Evolutionary conservation across 2,888 invertebrate species (phyloP), one percentile per base, ranked within the genome.

Genomic region (Belgica antarctica): DNA sequence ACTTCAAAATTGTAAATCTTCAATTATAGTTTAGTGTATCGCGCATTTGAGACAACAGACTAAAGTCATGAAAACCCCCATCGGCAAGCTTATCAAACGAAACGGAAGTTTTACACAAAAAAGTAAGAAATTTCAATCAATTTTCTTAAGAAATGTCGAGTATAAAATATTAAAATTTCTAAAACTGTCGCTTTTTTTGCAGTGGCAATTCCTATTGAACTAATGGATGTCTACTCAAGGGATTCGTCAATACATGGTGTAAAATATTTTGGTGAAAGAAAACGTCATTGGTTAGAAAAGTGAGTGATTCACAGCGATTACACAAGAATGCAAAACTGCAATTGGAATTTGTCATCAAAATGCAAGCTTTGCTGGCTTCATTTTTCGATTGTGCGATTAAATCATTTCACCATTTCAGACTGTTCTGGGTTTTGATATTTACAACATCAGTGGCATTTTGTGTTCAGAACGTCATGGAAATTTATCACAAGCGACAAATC

Each of bases 401-500:
- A 28, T 5, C 1, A 22, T 22, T 28, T 47, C 19, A 28, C 1
- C 1, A 22, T 22, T 28, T 47, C 19, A 59, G 61, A 41, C 12
- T 25, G 3, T 70, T 70, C 19, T 88, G 88, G 88, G 77, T 86
- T 19, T 78, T 84, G 68, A 83, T 86, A 72, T 83, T 84, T 72
- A 77, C 80, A 1, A 81, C 86, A 59, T 87, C 86, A 41, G 83
- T 88, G 1, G 82, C 84, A 65, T 81, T 85, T n/a, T 88, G 87
- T 74, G 77, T 82, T 61, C 81, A 81, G 46, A 78, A 87, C 3
- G 88, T 87, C 34, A 80, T 82, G 71, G 84, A 87, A 76, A 84
- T 87, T 4, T 89, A 86, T 83, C 81, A 83, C 73, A 89, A 89
- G 77, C 89, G 89, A 88, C 83, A 85, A 71, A 83, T 84, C 72